Percentiles rank a stretch among this genome's conserved stretches.
These are phyloP conservation scores for Gallinago solitaria DNA, from an alignment of 2,797 vertebrate species.

Conservation along the genomic window DNA sequence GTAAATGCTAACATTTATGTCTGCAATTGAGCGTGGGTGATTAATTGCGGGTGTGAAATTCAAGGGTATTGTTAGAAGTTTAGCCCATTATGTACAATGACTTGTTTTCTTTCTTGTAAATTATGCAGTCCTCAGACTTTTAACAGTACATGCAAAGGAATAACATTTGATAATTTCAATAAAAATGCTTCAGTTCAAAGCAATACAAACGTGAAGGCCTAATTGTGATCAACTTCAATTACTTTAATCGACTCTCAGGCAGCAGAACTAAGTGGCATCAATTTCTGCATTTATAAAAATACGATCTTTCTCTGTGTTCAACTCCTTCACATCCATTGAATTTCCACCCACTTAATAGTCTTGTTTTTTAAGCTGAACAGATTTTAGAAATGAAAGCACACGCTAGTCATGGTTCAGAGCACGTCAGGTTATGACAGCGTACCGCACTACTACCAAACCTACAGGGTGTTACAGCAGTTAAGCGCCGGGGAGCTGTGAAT, in stretches of 20 bases:
- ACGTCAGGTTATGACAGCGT: accelerated
- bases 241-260: not conserved
- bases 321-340: not conserved
- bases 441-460: not conserved
- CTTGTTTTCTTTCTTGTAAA: not conserved
- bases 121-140: not conserved
- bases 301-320: not conserved
- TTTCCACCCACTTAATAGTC: not conserved
- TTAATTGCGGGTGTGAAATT: not conserved
- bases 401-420: not conserved
- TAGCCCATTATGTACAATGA: not conserved
- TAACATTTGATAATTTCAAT: not conserved
- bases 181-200: not conserved
- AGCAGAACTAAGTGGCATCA: not conserved
- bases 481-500: not conserved
- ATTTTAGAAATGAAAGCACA: not conserved
- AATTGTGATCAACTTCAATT: not conserved
- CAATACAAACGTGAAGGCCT: not conserved
- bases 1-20: not conserved
- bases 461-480: not conserved
- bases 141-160: not conserved
- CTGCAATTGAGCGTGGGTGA: not conserved
- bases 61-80: not conserved
- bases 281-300: not conserved
- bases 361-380: not conserved